Conservation (phyloP, 2,113 vertebrate species). For the Onychostoma macrolepis region DNA sequence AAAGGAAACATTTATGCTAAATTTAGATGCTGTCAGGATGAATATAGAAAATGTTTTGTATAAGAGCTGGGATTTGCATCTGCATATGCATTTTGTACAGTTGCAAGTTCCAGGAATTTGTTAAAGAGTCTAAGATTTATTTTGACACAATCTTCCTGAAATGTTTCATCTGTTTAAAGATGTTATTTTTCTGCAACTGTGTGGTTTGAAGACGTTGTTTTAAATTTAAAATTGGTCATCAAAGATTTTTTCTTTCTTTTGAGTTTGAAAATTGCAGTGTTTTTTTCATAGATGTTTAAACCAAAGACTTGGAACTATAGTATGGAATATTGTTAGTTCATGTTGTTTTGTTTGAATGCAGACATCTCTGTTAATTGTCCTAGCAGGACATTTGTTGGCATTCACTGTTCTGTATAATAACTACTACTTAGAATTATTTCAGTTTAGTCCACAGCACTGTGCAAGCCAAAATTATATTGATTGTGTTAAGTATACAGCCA, state of each 20-base stretch:
- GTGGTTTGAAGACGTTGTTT: background rate
- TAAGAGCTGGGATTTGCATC: background rate
- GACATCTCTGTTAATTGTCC: slow-evolving; percentile 14
- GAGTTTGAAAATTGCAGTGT: background rate
- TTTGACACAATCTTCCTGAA: slow-evolving; percentile 6
- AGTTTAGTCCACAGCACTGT: background rate
- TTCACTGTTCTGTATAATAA: slow-evolving; percentile 11
- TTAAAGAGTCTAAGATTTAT: slow-evolving; percentile 3
- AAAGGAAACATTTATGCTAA: background rate
- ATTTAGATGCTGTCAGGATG: background rate
- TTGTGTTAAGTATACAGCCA: background rate
- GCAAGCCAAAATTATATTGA: slow-evolving; percentile 1
- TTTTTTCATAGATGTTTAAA: background rate
- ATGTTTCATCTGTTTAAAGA: slow-evolving; percentile 14
- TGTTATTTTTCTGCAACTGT: slow-evolving; percentile 11
- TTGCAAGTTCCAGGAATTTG: background rate
- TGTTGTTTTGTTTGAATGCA: slow-evolving; percentile 21
- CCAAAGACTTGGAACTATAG: slow-evolving; percentile 16
- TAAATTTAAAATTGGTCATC: background rate
- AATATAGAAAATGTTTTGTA: slow-evolving; percentile 14
- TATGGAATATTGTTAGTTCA: background rate
- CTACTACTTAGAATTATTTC: background rate
- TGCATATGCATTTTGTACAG: slow-evolving; percentile 1
- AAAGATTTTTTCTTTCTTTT: background rate
- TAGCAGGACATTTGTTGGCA: background rate